phyloP scores from a whole-genome alignment of 1,140 invertebrate species.

The Panagrolaimus sp. region DNA sequence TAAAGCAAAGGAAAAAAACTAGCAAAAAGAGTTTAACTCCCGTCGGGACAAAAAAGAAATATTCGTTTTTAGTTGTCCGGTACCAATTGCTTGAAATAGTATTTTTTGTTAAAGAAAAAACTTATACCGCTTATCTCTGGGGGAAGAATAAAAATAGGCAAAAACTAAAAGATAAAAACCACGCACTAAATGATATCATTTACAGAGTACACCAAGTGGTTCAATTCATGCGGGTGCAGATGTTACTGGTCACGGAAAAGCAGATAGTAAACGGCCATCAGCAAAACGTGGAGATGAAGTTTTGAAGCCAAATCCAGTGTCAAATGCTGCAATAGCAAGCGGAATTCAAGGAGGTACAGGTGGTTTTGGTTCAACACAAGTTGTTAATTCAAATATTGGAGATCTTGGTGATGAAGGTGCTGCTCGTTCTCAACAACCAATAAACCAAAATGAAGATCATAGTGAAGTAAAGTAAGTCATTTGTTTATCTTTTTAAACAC shows the following conservation, averaged over 20 bases:
- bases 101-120: conserved; percentile 15
- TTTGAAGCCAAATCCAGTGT: conserved; percentile 22
- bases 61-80: too few species aligned
- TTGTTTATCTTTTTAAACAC: conserved; percentile 17
- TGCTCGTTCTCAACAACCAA: conserved; percentile 24
- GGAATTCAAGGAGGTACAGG: conserved; percentile 28
- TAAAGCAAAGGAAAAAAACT: too few species aligned
- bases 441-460: conserved; percentile 44
- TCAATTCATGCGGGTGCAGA: conserved; percentile 49
- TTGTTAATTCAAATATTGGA: conserved; percentile 21
- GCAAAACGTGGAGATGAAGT: conserved; percentile 30
- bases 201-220: conserved; percentile 56
- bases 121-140: background rate
- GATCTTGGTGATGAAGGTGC: conserved; percentile 34
- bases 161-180: too few species aligned
- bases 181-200: conserved; percentile 14
- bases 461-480: conserved; percentile 54
- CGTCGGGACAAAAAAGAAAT: too few species aligned
- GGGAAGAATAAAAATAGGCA: background rate
- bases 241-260: conserved; percentile 22
- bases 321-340: background rate
- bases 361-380: conserved; percentile 53
- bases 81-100: conserved; percentile 13
- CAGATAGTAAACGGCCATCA: conserved; percentile 37
- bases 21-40: too few species aligned